phyloP scores from a whole-genome alignment of 2,888 invertebrate genomes.

The Elysia crispata region DNA sequence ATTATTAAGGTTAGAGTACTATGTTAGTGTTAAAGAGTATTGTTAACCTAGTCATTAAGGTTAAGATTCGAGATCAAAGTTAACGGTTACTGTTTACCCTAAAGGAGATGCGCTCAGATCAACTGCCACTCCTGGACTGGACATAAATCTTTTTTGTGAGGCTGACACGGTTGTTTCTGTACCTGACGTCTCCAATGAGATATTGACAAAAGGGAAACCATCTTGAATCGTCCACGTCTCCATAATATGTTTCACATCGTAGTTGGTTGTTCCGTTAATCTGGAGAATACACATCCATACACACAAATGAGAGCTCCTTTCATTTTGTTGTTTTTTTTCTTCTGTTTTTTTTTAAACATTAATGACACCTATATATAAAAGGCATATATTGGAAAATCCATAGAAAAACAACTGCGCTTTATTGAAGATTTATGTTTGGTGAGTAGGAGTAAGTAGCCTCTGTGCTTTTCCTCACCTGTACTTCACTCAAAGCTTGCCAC shows the following conservation, averaged over 20 bases:
- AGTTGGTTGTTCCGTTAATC: slow-evolving; percentile 54
- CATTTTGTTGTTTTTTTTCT: no score
- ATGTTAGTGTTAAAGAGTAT: no score
- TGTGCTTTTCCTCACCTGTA: background rate
- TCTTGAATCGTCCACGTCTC: slow-evolving; percentile 76
- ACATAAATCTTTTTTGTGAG: slow-evolving; percentile 68
- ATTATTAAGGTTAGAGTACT: no score
- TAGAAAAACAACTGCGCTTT: no score
- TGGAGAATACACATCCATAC: slow-evolving; percentile 17
- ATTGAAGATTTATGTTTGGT: no score
- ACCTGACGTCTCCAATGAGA: slow-evolving; percentile 53
- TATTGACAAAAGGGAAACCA: slow-evolving; percentile 73
- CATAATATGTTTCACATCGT: slow-evolving; percentile 72
- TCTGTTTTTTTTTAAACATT: no score
- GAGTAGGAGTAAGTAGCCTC: background rate
- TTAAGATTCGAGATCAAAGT: no score
- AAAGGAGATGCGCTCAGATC: slow-evolving; percentile 61
- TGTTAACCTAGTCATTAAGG: no score
- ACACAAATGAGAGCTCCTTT: no score
- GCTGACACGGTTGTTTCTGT: slow-evolving; percentile 57
- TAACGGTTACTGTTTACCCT: slow-evolving; percentile 51
- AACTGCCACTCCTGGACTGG: slow-evolving; percentile 57
- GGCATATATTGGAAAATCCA: no score
- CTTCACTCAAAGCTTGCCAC: slow-evolving; percentile 81
- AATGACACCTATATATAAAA: background rate